phyloP scores from a whole-genome alignment of 1,140 invertebrate species.

The Calliphora vicina region DNA sequence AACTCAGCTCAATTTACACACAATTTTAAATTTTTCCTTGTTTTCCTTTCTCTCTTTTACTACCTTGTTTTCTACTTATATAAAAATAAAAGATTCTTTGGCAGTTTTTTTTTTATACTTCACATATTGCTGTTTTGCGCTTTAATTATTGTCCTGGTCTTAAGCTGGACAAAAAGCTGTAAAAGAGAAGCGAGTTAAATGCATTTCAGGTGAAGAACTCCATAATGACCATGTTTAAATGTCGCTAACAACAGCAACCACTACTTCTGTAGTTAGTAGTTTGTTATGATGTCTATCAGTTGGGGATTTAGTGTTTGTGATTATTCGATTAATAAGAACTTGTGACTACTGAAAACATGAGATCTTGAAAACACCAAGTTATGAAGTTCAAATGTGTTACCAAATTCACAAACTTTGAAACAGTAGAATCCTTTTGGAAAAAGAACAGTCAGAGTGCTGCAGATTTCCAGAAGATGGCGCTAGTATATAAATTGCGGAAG shows the following conservation, averaged over 20 bases:
- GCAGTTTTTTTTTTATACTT: background rate
- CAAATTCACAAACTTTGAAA: no score
- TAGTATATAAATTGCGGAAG: no score
- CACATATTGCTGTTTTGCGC: background rate
- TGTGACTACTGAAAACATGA: no score
- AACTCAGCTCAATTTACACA: background rate
- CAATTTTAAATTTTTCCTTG: background rate
- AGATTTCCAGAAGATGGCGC: no score
- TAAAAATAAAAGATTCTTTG: background rate
- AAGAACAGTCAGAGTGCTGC: no score
- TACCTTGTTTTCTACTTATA: background rate
- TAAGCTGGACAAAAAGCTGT: background rate
- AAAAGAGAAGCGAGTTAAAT: background rate
- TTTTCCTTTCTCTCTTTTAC: background rate
- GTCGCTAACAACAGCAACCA: no score
- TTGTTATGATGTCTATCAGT: no score
- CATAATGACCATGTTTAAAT: background rate
- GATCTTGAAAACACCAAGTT: no score
- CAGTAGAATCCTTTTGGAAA: no score
- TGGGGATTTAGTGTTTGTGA: no score
- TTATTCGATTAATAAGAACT: background rate
- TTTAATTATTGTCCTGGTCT: background rate
- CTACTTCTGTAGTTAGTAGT: no score
- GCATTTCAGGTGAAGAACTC: background rate
- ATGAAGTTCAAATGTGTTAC: no score